phyloP scores from a whole-genome alignment of 2,888 invertebrate species.

The Cheilosia pagana region DNA sequence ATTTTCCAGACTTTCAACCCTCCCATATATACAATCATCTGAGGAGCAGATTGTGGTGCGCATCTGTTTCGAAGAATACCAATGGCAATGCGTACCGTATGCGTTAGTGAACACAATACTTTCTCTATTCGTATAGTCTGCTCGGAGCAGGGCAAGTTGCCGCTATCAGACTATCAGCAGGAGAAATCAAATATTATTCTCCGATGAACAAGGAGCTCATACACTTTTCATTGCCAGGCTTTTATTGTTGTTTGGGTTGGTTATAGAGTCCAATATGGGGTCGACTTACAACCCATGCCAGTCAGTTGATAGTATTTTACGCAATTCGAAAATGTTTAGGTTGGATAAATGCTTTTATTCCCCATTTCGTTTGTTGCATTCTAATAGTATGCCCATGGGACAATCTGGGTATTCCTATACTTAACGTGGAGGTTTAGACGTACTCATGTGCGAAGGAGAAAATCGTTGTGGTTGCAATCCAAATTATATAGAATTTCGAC shows the following conservation, averaged over 20 bases:
- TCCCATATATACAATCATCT: background rate
- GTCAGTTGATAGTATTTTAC: constrained; percentile 34
- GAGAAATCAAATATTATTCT: constrained; percentile 47
- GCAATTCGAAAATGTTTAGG: constrained; percentile 51
- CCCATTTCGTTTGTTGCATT: constrained; percentile 43
- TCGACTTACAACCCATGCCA: constrained; percentile 20
- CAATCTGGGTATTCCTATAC: background rate
- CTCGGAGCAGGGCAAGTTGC: background rate
- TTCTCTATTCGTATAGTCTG: background rate
- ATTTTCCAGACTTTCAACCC: constrained; percentile 73
- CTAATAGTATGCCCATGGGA: constrained; percentile 24
- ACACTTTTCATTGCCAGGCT: constrained; percentile 23
- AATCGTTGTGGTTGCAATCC: constrained; percentile 48
- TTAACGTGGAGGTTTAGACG: background rate
- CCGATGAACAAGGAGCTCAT: constrained; percentile 17
- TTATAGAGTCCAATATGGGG: constrained; percentile 22
- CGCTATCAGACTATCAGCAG: constrained; percentile 23
- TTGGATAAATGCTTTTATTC: constrained; percentile 55
- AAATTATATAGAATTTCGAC: constrained; percentile 19
- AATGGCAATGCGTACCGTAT: constrained; percentile 48
- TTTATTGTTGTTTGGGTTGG: constrained; percentile 53
- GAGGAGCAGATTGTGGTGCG: constrained; percentile 34
- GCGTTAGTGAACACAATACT: constrained; percentile 16
- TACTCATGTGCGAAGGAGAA: constrained; percentile 17
- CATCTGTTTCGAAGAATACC: constrained; percentile 63